Conservation (phyloP, 2,888 invertebrate genomes). For the Drosophila pegasa region DNA sequence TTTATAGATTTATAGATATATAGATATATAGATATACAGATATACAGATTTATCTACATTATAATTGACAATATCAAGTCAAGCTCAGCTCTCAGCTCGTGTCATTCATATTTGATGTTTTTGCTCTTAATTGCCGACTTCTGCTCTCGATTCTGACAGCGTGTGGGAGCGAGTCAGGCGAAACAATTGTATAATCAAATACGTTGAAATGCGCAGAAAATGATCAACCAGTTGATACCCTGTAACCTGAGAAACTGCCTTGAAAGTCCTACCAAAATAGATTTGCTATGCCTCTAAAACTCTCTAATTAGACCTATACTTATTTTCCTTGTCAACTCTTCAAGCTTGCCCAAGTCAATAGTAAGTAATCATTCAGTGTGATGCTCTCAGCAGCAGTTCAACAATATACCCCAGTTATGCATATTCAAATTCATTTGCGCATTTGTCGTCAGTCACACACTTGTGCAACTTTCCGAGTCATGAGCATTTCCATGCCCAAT, state of each 20-base stretch:
- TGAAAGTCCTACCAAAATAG: too few species aligned
- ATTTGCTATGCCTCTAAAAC: too few species aligned
- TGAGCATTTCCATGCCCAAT: conserved; percentile 27
- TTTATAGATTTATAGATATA: background rate
- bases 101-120: conserved; percentile 12
- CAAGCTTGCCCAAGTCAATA: too few species aligned
- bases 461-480: conserved; percentile 33
- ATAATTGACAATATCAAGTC: background rate
- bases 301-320: too few species aligned
- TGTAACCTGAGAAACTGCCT: background rate
- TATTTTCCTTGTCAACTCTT: too few species aligned
- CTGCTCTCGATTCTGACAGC: background rate
- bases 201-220: background rate
- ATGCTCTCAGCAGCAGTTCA: too few species aligned
- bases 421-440: conserved; percentile 1
- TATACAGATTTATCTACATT: background rate
- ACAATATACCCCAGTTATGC: background rate
- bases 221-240: background rate
- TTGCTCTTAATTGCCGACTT: conserved; percentile 29
- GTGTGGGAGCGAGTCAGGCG: background rate
- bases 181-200: background rate
- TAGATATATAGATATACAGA: background rate
- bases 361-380: too few species aligned
- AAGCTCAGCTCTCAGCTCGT: conserved; percentile 11
- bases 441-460: conserved; percentile 42